phyloP scores from a whole-genome alignment of 30 jellyfish, hydroid and myxozoan genomes.

The Pelagia noctiluca region DNA sequence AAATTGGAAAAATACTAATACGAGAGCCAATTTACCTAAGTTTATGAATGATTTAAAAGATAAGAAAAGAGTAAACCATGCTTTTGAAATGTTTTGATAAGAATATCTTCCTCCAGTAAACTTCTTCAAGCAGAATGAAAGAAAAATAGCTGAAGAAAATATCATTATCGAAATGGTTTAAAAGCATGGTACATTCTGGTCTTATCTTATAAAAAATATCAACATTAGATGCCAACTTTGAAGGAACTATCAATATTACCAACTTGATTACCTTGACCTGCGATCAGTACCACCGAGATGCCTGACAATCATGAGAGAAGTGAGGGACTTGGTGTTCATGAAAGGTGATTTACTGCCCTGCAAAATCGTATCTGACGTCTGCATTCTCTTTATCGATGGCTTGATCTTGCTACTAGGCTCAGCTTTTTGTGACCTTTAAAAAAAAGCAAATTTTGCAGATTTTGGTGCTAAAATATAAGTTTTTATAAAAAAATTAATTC shows the following conservation, averaged over 20 bases:
- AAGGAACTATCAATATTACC: neutral
- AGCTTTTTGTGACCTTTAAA: too few relatives aligned
- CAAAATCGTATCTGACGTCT: constrained; percentile 25
- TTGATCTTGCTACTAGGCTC: neutral
- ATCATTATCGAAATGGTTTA: neutral
- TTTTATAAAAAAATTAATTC: too few relatives aligned
- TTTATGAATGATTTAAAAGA: too few relatives aligned
- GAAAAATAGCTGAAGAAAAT: too few relatives aligned
- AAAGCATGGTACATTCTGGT: neutral
- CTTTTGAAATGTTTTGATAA: too few relatives aligned
- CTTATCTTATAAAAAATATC: neutral
- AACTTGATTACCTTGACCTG: constrained; percentile 37
- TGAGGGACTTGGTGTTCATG: constrained; percentile 53
- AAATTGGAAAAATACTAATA: too few relatives aligned
- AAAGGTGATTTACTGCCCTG: constrained; percentile 35
- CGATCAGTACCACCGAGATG: constrained; percentile 68
- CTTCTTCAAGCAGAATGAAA: too few relatives aligned
- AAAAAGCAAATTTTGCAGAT: too few relatives aligned
- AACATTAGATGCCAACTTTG: neutral
- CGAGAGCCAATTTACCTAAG: too few relatives aligned
- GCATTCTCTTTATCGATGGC: constrained; percentile 5
- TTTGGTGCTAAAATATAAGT: too few relatives aligned
- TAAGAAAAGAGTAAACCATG: too few relatives aligned
- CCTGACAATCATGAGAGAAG: constrained; percentile 62
- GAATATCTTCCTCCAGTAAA: too few relatives aligned